Percentiles rank a stretch among this genome's conserved stretches.
Conservation (phyloP, 2,888 invertebrate genomes). For the Caenorhabditis plicata region DNA sequence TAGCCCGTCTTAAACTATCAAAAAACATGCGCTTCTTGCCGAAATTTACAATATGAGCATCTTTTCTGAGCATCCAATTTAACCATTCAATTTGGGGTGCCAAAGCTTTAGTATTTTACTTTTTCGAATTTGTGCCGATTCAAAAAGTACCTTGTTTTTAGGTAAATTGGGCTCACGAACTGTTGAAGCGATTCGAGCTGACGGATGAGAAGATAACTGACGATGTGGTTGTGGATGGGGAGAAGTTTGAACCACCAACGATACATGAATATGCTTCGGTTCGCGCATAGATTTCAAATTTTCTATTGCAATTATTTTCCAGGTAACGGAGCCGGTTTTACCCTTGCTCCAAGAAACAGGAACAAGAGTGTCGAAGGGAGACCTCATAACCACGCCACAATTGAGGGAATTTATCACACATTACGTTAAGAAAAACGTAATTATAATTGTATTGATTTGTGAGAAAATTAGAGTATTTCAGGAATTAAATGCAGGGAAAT, state of each 20-base stretch:
- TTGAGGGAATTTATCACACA: conserved; percentile 29
- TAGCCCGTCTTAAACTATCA: too few species aligned
- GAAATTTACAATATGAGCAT: too few species aligned
- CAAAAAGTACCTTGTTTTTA: conserved; percentile 3
- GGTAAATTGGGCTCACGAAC: conserved; percentile 38
- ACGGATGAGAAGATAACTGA: conserved; percentile 45
- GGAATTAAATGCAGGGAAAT: conserved; percentile 35
- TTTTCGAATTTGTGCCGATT: conserved; percentile 2
- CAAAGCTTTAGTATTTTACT: too few species aligned
- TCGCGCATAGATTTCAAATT: too few species aligned
- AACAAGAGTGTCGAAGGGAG: conserved; percentile 44
- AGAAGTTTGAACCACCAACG: conserved; percentile 15
- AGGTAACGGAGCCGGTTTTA: conserved; percentile 47
- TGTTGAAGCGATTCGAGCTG: conserved; percentile 38
- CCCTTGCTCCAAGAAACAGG: conserved; percentile 26
- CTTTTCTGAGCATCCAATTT: too few species aligned
- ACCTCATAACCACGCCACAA: conserved; percentile 40
- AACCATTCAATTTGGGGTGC: too few species aligned
- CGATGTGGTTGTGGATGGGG: conserved; percentile 24
- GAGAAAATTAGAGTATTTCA: conserved; percentile 10
- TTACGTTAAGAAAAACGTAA: conserved; percentile 48
- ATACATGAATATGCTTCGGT: conserved; percentile 42
- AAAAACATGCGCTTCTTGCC: too few species aligned
- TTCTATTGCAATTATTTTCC: too few species aligned
- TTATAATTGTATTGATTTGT: not conserved